Evolutionary conservation across 2,888 invertebrate species (phyloP), one percentile per base, ranked within the genome.

Genomic region (Amphiduros pacificus): DNA sequence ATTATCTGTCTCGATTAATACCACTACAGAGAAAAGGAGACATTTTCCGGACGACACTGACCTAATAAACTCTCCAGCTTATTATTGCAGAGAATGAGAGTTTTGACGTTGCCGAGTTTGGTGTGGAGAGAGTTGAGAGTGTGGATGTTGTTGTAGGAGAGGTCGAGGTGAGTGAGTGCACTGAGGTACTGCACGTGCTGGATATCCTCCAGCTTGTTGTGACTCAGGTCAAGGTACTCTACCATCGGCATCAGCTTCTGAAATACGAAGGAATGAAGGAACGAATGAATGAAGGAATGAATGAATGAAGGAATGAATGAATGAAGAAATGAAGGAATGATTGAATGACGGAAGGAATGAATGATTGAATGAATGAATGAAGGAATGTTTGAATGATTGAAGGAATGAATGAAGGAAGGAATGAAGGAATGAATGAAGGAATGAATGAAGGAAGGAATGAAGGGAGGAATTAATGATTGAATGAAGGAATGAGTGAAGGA

Each of bases 91-190:
- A 98, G 82, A 78, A 92, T 90, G 55, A 98, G 87, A 61, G 87
- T 88, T n/a, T 90, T 88, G 51, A 97, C 87, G 82, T 95, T 94
- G 5, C 94, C 94, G 62, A 97, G 87, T 81, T 91, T 91, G 4
- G 89, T 88, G 79, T 94, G 91, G 84, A 95, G 88, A 77, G 90
- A 88, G 44, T 82, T 76, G 31, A 83, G 71, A 3, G 87, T 79
- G 0, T 85, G 81, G 71, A 93, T 90, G 50, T 88, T 85, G 84
- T 94, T 96, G 75, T 91, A 89, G 0, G 91, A 90, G 26, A 96
- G 82, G 73, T 91, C 90, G 14, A 97, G 85, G 54, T 88, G 84
- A 11, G 89, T 88, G 28, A 97, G 83, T 61, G 90, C 87, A 57
- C 92, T 90, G 40, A 96, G 85, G 68, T 88, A 87, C 0, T 91